Conservation (phyloP, 1,140 invertebrate species). For the Ylistrum balloti region DNA sequence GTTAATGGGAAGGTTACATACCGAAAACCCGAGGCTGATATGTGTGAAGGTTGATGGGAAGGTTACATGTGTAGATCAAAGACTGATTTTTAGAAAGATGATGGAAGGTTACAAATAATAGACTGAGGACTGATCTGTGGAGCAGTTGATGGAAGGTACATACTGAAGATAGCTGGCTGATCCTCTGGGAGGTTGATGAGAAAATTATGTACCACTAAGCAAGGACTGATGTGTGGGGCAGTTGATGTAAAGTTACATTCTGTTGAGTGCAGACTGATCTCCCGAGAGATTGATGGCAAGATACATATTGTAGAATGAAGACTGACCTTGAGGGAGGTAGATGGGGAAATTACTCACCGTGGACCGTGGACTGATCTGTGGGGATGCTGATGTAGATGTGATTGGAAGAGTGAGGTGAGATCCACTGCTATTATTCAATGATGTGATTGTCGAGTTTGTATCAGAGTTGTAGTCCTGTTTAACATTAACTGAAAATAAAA, state of each 20-base stretch:
- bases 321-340: not conserved
- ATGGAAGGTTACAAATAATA: not conserved
- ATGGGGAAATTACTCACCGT: conserved; percentile 42
- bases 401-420: conserved; percentile 56
- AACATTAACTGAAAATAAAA: not conserved
- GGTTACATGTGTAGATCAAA: not conserved
- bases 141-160: not conserved
- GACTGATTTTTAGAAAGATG: not conserved
- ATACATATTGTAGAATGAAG: not conserved
- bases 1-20: too few relatives aligned
- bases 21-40: too few relatives aligned
- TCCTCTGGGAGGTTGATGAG: not conserved
- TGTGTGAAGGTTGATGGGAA: not conserved
- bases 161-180: not conserved
- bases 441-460: conserved; percentile 44
- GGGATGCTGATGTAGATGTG: conserved; percentile 55
- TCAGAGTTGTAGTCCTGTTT: conserved; percentile 43
- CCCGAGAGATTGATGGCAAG: too few relatives aligned
- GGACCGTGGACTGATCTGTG: conserved; percentile 60
- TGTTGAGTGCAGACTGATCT: not conserved
- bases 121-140: not conserved
- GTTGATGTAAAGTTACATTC: not conserved
- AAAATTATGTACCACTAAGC: not conserved
- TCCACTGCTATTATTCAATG: conserved; percentile 50
- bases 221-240: not conserved